Conservation (phyloP, 2,113 vertebrate species). For the Tetrao urogallus region DNA sequence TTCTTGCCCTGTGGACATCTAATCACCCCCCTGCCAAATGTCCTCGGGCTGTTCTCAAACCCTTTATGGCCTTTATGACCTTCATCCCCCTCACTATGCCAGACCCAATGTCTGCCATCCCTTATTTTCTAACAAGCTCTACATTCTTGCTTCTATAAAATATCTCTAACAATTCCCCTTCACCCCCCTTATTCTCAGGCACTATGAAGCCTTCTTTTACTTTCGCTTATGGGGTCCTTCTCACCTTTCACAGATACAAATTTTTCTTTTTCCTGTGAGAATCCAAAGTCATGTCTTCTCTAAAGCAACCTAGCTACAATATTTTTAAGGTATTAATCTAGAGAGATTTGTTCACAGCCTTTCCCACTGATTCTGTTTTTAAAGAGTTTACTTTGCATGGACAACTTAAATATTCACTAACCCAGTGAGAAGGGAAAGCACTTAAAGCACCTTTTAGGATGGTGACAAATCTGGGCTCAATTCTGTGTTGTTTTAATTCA, state of each 20-base stretch:
- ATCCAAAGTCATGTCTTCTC: neutral
- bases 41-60: too few relatives aligned
- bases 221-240: too few relatives aligned
- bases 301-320: neutral
- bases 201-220: too few relatives aligned
- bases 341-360: neutral
- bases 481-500: neutral
- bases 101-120: too few relatives aligned
- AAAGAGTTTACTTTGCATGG: neutral
- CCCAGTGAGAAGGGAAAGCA: slow-evolving; percentile 37
- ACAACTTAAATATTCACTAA: slow-evolving; percentile 57
- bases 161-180: too few relatives aligned
- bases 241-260: neutral
- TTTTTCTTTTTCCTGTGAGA: neutral
- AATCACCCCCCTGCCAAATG: too few relatives aligned
- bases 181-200: too few relatives aligned
- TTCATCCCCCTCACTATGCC: too few relatives aligned
- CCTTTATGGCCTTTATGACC: too few relatives aligned
- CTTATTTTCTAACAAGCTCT: too few relatives aligned
- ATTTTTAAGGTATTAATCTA: neutral
- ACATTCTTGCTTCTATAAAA: too few relatives aligned
- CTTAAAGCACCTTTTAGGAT: slow-evolving; percentile 38
- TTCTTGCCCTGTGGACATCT: too few relatives aligned
- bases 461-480: slow-evolving; percentile 34
- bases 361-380: neutral